Conservation (phyloP, 2,797 vertebrate genomes). For the Telmatherina bonti region DNA sequence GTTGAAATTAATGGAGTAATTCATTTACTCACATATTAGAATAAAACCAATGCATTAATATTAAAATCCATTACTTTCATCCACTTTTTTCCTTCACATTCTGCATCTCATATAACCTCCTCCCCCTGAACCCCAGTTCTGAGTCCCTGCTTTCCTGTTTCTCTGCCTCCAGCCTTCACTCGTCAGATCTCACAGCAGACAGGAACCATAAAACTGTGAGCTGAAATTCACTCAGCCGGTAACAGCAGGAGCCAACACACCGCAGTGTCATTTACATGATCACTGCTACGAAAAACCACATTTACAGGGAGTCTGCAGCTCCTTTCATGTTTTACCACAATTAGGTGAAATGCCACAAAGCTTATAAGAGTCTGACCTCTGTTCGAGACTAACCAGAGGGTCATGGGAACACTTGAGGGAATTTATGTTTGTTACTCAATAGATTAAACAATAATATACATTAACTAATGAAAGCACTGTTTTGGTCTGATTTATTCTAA, state of each 20-base stretch:
- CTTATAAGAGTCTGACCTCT: slow-evolving; percentile 13
- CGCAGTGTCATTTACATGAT: slow-evolving; percentile 16
- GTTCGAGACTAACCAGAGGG: slow-evolving; percentile 5
- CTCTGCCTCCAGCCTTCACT: not conserved
- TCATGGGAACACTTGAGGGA: slow-evolving; percentile 42
- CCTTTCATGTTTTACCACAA: slow-evolving; percentile 46
- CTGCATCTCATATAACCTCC: not conserved
- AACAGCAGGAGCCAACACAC: slow-evolving; percentile 38
- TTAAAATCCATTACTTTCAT: slow-evolving; percentile 5
- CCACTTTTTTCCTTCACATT: not conserved
- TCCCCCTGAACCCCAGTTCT: not conserved
- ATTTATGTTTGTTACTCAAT: slow-evolving; percentile 21
- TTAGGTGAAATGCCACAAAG: not conserved
- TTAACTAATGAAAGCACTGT: not conserved
- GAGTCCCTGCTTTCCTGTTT: slow-evolving; percentile 6
- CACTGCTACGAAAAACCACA: slow-evolving; percentile 1
- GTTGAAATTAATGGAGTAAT: no score
- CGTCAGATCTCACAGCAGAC: slow-evolving; percentile 38
- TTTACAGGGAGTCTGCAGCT: slow-evolving; percentile 38
- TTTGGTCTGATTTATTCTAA: no score
- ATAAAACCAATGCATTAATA: not conserved
- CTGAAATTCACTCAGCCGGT: slow-evolving; percentile 30
- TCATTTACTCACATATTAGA: not conserved
- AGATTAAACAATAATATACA: slow-evolving; percentile 48
- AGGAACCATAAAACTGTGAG: slow-evolving; percentile 57